Evolutionary conservation across 1,140 invertebrate species (phyloP), one percentile per base, ranked within the genome.

Genomic region (Leptinotarsa defecta): DNA sequence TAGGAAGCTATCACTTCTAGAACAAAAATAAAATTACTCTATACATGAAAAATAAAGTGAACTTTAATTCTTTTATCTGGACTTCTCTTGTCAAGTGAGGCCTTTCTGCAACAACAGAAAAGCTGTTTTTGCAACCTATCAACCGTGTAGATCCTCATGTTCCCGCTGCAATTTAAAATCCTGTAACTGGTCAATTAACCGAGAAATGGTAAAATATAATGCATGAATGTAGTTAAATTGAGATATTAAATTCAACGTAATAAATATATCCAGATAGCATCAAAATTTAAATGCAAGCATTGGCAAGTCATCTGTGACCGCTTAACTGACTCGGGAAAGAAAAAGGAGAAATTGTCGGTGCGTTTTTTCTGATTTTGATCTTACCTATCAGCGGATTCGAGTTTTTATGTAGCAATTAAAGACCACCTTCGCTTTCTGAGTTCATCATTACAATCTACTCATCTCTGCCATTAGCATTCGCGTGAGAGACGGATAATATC

Each of bases 241-340:
- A 57, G 52, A 57, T 57, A 19, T 57, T 57, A 57, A 57, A 57
- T 57, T 57, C 52, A 57, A 19, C 52, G 52, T 57, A 15, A 57
- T 57, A 57, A 57, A 17, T 57, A 57, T 57, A 17, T 15, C 4
- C 52, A 57, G 52, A 57, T 57, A 57, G 15, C n/a, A 57, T 57
- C 52, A 19, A 13, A 57, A 57, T 15, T 57, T 19, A 43, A 43
- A 43, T 43, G 34, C 34, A 43, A 57, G 52, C 52, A 19, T 57
- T 57, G 52, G 52, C 52, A 57, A 19, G 17, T 57, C 52, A 57
- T 57, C 52, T 57, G 52, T 17, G 52, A 57, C 52, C 52, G 52
- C 52, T 57, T 57, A 15, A 57, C 17, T 57, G 52, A 17, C 52
- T 57, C n/a, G 52, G 5, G 6, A 5, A 57, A 57, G n/a, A 57